Percentiles rank a stretch among this genome's conserved stretches.
Conservation (phyloP, 2,797 vertebrate species). For the Lithobates sylvaticus region DNA sequence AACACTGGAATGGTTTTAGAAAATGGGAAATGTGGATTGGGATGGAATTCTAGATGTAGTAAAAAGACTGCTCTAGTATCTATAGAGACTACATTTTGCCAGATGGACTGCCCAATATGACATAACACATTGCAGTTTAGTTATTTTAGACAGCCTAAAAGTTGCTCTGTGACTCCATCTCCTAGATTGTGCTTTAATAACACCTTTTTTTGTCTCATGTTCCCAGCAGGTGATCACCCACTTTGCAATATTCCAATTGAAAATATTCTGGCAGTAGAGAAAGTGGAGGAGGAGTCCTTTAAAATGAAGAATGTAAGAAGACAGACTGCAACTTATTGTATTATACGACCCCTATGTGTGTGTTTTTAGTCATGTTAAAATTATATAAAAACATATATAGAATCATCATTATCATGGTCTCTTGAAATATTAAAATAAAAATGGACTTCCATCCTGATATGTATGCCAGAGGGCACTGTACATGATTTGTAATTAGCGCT, state of each 20-base stretch:
- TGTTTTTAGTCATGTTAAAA: neutral
- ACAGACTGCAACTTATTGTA: neutral
- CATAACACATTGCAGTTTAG: no score
- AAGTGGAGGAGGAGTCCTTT: slow-evolving; percentile 97
- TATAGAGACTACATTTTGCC: no score
- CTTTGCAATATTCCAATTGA: slow-evolving; percentile 97
- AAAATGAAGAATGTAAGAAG: slow-evolving; percentile 98
- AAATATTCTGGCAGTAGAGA: slow-evolving; percentile 97
- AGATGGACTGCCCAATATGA: no score
- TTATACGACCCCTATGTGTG: neutral
- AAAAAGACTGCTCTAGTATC: no score
- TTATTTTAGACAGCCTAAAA: neutral
- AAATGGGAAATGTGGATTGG: no score
- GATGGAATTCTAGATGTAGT: no score
- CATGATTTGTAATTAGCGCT: neutral
- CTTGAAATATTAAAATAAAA: neutral
- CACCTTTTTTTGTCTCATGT: neutral
- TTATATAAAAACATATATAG: neutral
- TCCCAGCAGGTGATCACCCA: slow-evolving; percentile 86
- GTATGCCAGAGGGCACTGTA: no score
- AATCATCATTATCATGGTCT: neutral
- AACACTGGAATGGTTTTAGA: no score
- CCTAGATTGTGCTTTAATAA: neutral
- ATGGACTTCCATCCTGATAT: no score
- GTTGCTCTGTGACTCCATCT: neutral